Evolutionary conservation across 2,797 vertebrate genomes (phyloP).

Genomic region (Sebastes miniatus): DNA sequence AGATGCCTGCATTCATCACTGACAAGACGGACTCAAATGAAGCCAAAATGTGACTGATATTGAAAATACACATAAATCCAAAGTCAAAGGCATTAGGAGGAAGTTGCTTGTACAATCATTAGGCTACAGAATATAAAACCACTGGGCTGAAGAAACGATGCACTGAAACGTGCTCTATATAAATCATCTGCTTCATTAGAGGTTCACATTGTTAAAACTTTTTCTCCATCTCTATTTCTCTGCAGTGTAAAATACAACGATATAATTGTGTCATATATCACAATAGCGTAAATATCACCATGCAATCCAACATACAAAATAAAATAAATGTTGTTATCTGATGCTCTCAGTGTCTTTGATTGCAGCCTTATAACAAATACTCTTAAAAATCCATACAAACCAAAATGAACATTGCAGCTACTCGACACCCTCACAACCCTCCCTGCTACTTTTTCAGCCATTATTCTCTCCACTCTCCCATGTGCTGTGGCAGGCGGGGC

Average conservation of each 20-base stretch:
- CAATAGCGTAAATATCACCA: conserved; percentile 1
- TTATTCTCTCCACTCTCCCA: conserved; percentile 13
- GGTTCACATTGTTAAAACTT: conserved; percentile 6
- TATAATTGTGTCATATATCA: conserved; percentile 40
- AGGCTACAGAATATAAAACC: not conserved
- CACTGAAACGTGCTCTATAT: conserved; percentile 13
- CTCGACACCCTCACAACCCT: not conserved
- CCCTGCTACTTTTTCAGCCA: conserved; percentile 4
- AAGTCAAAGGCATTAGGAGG: not conserved
- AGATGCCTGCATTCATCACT: conserved; percentile 17
- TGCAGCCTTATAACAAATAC: not conserved
- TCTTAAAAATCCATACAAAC: not conserved
- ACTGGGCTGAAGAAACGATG: not conserved
- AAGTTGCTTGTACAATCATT: conserved; percentile 18
- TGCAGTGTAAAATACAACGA: not conserved
- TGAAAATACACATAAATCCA: not conserved
- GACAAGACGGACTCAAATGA: conserved; percentile 9
- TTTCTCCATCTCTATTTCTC: conserved; percentile 21
- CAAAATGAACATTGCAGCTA: not conserved
- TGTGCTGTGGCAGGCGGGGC: conserved; percentile 10
- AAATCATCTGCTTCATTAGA: conserved; percentile 41
- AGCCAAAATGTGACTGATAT: not conserved
- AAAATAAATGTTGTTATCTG: conserved; percentile 11
- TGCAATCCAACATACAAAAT: conserved; percentile 18
- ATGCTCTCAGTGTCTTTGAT: not conserved